Evolutionary conservation across 2,797 vertebrate species (phyloP), one percentile per base, ranked within the genome.

Genomic region (Neosilurus mollespiculum): DNA sequence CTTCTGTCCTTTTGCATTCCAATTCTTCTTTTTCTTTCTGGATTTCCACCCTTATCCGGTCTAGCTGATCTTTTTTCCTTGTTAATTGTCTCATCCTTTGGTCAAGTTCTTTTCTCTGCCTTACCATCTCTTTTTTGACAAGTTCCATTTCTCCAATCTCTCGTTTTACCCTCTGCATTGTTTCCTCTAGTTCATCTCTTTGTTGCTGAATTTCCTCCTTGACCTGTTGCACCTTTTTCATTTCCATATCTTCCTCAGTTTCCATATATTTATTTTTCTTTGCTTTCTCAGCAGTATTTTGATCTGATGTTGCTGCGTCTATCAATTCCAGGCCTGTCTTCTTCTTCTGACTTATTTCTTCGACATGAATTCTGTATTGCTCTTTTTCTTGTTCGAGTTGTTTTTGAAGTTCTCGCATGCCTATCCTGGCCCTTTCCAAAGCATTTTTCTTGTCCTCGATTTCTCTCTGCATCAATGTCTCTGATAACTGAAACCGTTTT

Each of bases 61-160:
- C 84, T 11, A 67, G 86, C 34, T 88, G 85, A 2, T 87, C 81
- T 24, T 81, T 90, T 85, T 90, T 87, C 83, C 87, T 91, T 43
- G 15, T 84, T 73, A 73, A 87, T 64, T 86, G 81, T 86, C 85
- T 90, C 9, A 89, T 90, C 65, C 84, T 87, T 83, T 92, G 92
- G 5, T 86, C 64, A 53, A 92, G 70, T 9, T 93, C 83, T 30
- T 81, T 91, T 81, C 89, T 92, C 79, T 91, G 91, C 0, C 88
- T 81, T 62, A 90, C 89, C 65, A 87, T 89, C 81, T 93, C 92
- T 62, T 64, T 73, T 10, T 81, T 89, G 9, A 90, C 71, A 22
- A 89, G 80, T 64, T 93, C 91, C 86, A 89, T 83, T 62, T 93
- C 90, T 85, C 70, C 86, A 9, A 88, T 89, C n/a, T 91, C 89